Conservation (phyloP, 2,888 invertebrate species). For the Nemotelus nigrinus region DNA sequence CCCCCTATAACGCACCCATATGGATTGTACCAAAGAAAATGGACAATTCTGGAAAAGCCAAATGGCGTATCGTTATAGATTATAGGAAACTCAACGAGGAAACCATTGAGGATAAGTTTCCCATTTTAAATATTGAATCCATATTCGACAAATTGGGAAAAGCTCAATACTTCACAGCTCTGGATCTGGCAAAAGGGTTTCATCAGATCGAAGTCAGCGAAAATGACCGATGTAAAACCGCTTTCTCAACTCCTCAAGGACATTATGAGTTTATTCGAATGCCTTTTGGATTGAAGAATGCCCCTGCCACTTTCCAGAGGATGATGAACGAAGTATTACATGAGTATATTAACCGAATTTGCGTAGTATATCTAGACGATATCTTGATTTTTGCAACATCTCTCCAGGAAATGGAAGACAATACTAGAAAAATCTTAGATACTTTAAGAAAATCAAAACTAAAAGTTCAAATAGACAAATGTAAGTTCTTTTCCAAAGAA, state of each 20-base stretch:
- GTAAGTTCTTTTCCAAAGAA: conserved; percentile 17
- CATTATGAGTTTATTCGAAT: conserved; percentile 57
- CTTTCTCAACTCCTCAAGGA: conserved; percentile 52
- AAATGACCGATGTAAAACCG: conserved; percentile 53
- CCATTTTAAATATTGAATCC: conserved; percentile 21
- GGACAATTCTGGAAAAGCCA: not conserved
- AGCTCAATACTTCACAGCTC: conserved; percentile 38
- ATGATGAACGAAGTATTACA: too few relatives aligned
- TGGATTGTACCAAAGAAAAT: conserved; percentile 30
- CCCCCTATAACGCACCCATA: conserved; percentile 25
- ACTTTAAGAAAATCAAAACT: too few relatives aligned
- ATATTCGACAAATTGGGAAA: conserved; percentile 49
- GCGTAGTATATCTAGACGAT: too few relatives aligned
- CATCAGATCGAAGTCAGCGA: conserved; percentile 43
- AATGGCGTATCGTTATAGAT: conserved; percentile 31
- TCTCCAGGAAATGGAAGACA: too few relatives aligned
- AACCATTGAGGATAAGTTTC: conserved; percentile 22
- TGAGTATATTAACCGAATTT: too few relatives aligned
- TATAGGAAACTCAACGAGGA: conserved; percentile 22
- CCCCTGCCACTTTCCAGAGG: too few relatives aligned
- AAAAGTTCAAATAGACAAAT: conserved; percentile 47
- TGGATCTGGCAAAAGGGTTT: conserved; percentile 34
- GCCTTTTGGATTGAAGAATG: conserved; percentile 61
- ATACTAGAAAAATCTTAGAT: too few relatives aligned
- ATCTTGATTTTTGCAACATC: too few relatives aligned